A percentile compares a stretch with the other conserved stretches of the same genome.
These are phyloP conservation scores for Lagenorhynchus albirostris DNA, from an alignment of 2,113 vertebrate species.

Conservation along the genomic window DNA sequence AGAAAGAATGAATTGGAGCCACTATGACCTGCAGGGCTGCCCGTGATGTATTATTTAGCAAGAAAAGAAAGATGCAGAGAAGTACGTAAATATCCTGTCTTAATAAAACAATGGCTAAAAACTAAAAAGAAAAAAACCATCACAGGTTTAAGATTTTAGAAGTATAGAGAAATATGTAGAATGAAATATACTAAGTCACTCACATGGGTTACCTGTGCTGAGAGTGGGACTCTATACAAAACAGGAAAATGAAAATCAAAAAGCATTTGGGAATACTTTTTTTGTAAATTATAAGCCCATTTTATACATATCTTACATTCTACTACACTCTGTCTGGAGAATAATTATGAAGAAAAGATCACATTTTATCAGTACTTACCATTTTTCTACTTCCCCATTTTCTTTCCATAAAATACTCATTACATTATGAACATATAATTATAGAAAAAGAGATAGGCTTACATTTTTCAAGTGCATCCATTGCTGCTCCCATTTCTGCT, in stretches of 20 bases:
- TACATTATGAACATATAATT: constrained; percentile 40
- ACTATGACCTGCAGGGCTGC: not conserved
- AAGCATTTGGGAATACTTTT: not conserved
- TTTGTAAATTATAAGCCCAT: not conserved
- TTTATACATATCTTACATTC: constrained; percentile 18
- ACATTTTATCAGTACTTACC: constrained; percentile 49
- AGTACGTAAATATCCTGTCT: not conserved
- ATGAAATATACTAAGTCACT: not conserved
- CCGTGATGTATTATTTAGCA: not conserved
- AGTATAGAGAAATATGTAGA: not conserved
- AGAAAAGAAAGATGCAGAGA: not conserved
- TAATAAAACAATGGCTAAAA: not conserved
- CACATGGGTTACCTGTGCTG: not conserved
- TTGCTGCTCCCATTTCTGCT: constrained; percentile 99
- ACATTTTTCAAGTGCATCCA: constrained; percentile 99
- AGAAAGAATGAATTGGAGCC: not conserved
- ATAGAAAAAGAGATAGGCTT: constrained; percentile 78
- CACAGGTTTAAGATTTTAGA: not conserved
- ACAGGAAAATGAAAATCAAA: constrained; percentile 6
- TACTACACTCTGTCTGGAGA: constrained; percentile 20
- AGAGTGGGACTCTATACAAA: not conserved
- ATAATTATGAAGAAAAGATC: constrained; percentile 51
- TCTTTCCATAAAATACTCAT: constrained; percentile 50
- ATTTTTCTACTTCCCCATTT: constrained; percentile 41
- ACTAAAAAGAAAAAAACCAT: not conserved